These are phyloP conservation scores for Mizuhopecten yessoensis DNA, from an alignment of 1,140 invertebrate species.

Conservation along the genomic window DNA sequence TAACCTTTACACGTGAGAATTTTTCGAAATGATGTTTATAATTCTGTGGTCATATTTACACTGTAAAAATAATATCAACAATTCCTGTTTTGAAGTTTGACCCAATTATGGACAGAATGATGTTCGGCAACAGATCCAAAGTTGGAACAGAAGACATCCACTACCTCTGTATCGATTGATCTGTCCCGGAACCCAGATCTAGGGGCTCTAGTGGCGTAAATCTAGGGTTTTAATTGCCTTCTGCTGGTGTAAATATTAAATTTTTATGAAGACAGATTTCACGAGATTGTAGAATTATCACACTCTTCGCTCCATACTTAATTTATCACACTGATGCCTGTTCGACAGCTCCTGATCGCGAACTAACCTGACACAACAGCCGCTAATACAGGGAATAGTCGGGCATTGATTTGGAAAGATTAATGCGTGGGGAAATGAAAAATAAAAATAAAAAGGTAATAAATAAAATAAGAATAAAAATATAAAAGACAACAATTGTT, in stretches of 20 bases:
- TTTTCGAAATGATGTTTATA: too few species aligned
- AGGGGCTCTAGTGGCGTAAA: not conserved
- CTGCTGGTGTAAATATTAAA: conserved; percentile 32
- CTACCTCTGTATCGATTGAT: not conserved
- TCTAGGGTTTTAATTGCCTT: not conserved
- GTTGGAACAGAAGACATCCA: not conserved
- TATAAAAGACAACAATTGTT: not conserved
- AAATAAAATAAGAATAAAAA: not conserved
- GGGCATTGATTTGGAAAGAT: not conserved
- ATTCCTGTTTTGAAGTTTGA: not conserved
- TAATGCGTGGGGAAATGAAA: too few species aligned
- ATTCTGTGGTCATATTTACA: too few species aligned
- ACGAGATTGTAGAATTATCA: conserved; percentile 1
- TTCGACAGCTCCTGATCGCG: not conserved
- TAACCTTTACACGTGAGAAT: too few species aligned
- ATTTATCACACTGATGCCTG: not conserved
- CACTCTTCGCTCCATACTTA: conserved; percentile 31
- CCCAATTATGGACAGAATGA: not conserved
- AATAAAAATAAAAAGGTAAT: not conserved
- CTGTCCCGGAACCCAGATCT: not conserved
- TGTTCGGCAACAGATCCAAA: conserved; percentile 19
- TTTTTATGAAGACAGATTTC: conserved; percentile 39
- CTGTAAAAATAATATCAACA: not conserved
- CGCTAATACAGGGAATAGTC: not conserved
- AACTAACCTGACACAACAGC: conserved; percentile 14